Evolutionary conservation across 2,797 vertebrate genomes (phyloP).

Genomic region (Spatula versicolor): DNA sequence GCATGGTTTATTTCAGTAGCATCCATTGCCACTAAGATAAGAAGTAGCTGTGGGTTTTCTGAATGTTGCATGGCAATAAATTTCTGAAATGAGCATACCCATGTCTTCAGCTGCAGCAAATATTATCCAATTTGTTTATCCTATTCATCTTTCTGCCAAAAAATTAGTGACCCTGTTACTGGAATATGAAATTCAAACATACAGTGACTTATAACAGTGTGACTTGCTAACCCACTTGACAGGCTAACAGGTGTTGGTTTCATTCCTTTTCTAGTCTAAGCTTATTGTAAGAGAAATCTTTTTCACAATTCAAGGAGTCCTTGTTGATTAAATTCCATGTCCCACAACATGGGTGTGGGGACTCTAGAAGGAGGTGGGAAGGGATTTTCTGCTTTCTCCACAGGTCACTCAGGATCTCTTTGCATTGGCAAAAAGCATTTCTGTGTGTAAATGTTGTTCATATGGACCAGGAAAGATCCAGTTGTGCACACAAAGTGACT

Average conservation of each 20-base stretch:
- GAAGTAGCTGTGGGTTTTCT: background rate
- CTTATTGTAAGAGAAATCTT: background rate
- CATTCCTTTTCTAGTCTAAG: background rate
- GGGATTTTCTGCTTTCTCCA: background rate
- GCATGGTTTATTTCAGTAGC: background rate
- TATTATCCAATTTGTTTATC: background rate
- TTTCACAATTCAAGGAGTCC: background rate
- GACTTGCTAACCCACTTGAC: background rate
- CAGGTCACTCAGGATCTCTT: background rate
- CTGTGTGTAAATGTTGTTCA: background rate
- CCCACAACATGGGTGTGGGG: background rate
- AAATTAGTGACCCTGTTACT: background rate
- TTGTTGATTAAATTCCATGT: background rate
- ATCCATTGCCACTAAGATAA: background rate
- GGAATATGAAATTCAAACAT: background rate
- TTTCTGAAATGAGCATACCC: background rate
- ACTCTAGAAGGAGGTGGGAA: background rate
- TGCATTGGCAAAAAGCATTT: background rate
- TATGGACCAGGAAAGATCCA: background rate
- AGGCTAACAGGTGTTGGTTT: background rate
- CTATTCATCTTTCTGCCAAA: background rate
- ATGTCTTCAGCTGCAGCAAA: background rate
- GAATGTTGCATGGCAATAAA: background rate
- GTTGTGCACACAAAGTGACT: background rate
- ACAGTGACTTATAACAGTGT: background rate